Conservation (phyloP, 2,888 invertebrate genomes). For the Nemurella pictetii region DNA sequence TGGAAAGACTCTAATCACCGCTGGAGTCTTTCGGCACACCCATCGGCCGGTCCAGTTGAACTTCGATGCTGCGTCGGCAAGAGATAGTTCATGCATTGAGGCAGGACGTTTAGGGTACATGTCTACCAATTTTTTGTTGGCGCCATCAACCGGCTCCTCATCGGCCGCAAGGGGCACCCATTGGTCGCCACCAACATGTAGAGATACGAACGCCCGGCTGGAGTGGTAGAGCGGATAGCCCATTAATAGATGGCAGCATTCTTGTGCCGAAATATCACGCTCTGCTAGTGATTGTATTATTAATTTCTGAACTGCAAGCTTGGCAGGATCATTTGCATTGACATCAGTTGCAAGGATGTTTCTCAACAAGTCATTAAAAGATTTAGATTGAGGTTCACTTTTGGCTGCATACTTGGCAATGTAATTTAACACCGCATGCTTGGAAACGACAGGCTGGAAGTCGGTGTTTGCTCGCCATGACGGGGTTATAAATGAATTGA, state of each 20-base stretch:
- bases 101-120: background rate
- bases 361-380: background rate
- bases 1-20: background rate
- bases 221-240: background rate
- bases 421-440: conserved; percentile 36
- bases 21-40: background rate
- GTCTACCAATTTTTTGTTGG: background rate
- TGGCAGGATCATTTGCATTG: background rate
- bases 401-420: conserved; percentile 39
- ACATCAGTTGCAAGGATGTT: too few relatives aligned
- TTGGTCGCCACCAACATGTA: background rate
- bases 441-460: conserved; percentile 15
- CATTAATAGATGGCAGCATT: conserved; percentile 5
- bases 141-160: background rate
- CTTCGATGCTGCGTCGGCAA: background rate
- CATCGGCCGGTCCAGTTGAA: background rate
- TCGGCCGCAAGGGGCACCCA: background rate
- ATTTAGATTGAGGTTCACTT: conserved; percentile 21
- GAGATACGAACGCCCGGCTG: background rate
- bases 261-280: background rate
- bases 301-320: background rate
- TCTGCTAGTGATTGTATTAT: background rate
- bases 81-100: background rate
- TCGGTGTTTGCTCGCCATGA: conserved; percentile 40
- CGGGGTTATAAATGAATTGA: conserved; percentile 30